Conservation (phyloP, 2,797 vertebrate species). For the Anguilla obscura region DNA sequence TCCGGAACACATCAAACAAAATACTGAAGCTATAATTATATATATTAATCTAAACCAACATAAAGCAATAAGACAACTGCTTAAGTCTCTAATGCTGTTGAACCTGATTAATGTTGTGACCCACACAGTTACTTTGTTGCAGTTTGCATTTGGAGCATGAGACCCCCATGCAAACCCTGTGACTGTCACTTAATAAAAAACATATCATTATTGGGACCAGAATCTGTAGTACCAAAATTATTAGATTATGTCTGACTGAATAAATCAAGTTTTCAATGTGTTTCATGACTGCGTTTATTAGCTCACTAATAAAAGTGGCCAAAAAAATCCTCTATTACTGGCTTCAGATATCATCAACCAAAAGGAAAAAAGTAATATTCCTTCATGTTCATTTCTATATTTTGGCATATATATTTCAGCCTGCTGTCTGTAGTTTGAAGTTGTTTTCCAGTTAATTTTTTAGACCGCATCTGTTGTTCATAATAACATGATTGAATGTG, state of each 20-base stretch:
- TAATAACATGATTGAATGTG: background rate
- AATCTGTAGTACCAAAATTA: background rate
- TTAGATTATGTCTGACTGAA: background rate
- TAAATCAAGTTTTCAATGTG: background rate
- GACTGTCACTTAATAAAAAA: background rate
- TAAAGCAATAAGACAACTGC: background rate
- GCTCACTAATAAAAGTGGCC: constrained; percentile 2
- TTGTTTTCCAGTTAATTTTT: background rate
- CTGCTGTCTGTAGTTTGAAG: background rate
- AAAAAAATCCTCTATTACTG: background rate
- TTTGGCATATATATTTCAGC: background rate
- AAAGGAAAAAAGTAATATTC: background rate
- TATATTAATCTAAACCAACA: background rate
- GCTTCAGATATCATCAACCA: background rate
- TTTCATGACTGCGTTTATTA: constrained; percentile 2
- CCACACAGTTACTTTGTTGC: background rate
- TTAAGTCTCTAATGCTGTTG: background rate
- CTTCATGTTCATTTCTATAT: constrained; percentile 11
- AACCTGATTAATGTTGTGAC: background rate
- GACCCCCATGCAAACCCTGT: background rate
- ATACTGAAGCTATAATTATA: background rate
- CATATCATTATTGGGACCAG: background rate
- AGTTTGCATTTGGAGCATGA: background rate
- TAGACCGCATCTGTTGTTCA: background rate
- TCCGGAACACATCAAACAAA: background rate